Evolutionary conservation across 1,140 invertebrate genomes (phyloP).

Genomic region (Drosophila nikananu): DNA sequence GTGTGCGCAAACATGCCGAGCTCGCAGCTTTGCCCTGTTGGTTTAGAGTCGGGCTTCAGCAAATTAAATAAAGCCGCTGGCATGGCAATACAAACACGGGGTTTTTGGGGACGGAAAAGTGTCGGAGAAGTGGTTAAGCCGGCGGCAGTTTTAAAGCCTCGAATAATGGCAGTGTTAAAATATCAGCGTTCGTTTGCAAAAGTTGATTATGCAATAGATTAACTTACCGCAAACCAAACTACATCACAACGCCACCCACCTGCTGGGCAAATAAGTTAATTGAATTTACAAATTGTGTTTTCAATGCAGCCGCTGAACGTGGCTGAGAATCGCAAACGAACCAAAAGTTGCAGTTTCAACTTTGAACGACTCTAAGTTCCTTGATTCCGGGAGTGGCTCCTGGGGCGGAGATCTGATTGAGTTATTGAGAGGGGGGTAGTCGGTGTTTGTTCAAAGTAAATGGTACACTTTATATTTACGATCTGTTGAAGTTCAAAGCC

Average conservation of each 20-base stretch:
- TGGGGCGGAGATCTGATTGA: conserved; percentile 8
- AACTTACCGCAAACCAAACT: conserved; percentile 1
- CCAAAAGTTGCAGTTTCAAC: conserved; percentile 4
- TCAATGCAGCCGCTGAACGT: neutral
- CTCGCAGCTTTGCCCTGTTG: conserved; percentile 28
- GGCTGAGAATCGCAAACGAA: neutral
- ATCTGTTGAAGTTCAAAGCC: conserved; percentile 8
- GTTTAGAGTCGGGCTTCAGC: conserved; percentile 45
- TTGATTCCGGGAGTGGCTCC: conserved; percentile 6
- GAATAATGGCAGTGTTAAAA: conserved; percentile 14
- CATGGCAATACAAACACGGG: conserved; percentile 20
- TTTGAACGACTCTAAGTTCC: neutral
- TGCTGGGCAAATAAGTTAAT: conserved; percentile 67
- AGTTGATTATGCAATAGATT: conserved; percentile 18
- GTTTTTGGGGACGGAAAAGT: neutral
- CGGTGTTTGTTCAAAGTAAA: too few relatives aligned
- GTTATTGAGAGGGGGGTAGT: neutral
- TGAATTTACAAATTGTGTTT: conserved; percentile 64
- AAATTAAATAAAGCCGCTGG: conserved; percentile 48
- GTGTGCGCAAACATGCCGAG: conserved; percentile 26
- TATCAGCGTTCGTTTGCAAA: conserved; percentile 25
- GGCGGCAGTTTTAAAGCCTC: conserved; percentile 3
- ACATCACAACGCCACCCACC: neutral
- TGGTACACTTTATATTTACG: conserved; percentile 7
- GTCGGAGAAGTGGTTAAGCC: conserved; percentile 1